Evolutionary conservation across 2,797 vertebrate species (phyloP).

Genomic region (Chelmon rostratus): DNA sequence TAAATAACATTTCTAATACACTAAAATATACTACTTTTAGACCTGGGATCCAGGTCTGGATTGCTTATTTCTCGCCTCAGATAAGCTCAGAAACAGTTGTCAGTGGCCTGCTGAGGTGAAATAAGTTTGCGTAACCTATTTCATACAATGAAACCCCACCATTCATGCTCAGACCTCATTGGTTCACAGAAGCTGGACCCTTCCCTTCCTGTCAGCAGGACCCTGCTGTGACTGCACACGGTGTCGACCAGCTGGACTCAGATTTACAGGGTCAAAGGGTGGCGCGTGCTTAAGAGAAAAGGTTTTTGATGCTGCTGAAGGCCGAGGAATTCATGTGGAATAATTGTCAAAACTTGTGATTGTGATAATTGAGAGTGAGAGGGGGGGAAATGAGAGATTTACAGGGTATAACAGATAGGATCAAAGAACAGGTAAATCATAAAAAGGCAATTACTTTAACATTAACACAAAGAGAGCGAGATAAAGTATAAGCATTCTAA

Average conservation of each 20-base stretch:
- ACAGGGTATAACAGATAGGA: slow-evolving; percentile 33
- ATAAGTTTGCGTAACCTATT: too few relatives aligned
- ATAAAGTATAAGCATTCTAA: slow-evolving; percentile 63
- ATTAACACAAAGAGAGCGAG: slow-evolving; percentile 43
- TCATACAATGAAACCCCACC: too few relatives aligned
- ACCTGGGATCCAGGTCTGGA: too few relatives aligned
- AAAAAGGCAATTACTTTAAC: slow-evolving; percentile 58
- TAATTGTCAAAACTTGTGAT: slow-evolving; percentile 12
- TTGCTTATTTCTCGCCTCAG: too few relatives aligned
- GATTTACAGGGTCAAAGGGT: slow-evolving; percentile 15
- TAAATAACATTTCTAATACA: too few relatives aligned
- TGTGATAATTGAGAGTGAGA: slow-evolving; percentile 6
- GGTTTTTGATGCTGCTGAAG: slow-evolving; percentile 3
- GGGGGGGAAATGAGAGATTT: slow-evolving; percentile 18
- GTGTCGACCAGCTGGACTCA: slow-evolving; percentile 53
- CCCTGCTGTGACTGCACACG: slow-evolving; percentile 40
- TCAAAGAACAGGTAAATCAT: slow-evolving; percentile 53
- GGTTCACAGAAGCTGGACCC: too few relatives aligned
- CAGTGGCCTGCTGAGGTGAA: too few relatives aligned
- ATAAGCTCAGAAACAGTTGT: too few relatives aligned
- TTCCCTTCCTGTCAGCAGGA: slow-evolving; percentile 31
- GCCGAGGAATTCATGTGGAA: neutral
- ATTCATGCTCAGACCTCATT: too few relatives aligned
- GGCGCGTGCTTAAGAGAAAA: slow-evolving; percentile 12
- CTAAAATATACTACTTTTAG: too few relatives aligned